Evolutionary conservation across 1,140 invertebrate genomes (phyloP), one percentile per base, ranked within the genome.

Genomic region (Drosophila malerkotliana): DNA sequence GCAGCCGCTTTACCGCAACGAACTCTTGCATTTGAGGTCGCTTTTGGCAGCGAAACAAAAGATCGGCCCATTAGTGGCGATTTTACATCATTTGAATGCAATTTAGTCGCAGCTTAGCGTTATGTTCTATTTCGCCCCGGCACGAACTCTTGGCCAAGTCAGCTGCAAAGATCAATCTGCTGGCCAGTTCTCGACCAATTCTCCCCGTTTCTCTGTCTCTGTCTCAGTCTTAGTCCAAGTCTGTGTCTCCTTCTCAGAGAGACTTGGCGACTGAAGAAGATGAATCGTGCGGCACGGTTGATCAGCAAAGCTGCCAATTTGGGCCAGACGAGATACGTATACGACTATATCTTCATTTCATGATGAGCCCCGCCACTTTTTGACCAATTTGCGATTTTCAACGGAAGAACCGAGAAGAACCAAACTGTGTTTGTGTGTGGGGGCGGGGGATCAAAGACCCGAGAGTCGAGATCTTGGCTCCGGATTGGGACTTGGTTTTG

Each of bases 1-100:
- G 79, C 74, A 71, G 71, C 84, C 57, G 76, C 79, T 84, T 79
- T 76, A 84, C 80, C 76, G 80, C 80, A 79, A 79, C 72, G 71
- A 79, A 79, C 77, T 79, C 71, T 57, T 47, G 48, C 45, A 74
- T 84, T 84, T 84, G 77, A 81, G 81, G 81, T 84, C 81, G 81
- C 49, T 77, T 85, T 85, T 63, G 63, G 62, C 72, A 59, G 72
- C 74, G 60, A 49, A 82, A 83, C 75, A 82, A 75, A 83, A 83
- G 80, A 74, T 67, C 55, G 71, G 48, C 64, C 80, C 80, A 83
- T 83, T 83, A 83, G 76, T 56, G 82, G 66, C 72, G 80, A 83
- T 83, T 83, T 79, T 83, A 75, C 80, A 83, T 83, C 76, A 83
- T 83, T 83, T 83, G 80, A 83, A 83, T 83, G 80, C 72, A 83